Base-by-base conservation (phyloP, 2,888 invertebrate species). In the Drosophila nr. fundita region DNA sequence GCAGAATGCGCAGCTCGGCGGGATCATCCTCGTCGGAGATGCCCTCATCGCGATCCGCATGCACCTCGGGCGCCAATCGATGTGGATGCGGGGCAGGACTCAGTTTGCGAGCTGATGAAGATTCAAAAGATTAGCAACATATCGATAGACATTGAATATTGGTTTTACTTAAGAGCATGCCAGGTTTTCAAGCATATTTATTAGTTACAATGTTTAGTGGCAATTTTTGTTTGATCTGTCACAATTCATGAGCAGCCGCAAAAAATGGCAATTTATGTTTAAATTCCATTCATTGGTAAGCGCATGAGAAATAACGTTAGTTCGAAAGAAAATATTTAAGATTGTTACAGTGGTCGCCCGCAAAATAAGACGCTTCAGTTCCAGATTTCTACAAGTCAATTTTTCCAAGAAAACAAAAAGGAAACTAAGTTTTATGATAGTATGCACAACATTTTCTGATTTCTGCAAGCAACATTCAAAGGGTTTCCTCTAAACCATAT, bases 21-120 rank as follows among this genome's bases (percentile, higher is more conserved):
- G 96, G 95, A 93, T 97, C 97, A 84, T 97, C 97, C 89, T 96
- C 95, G 88, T 96, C 96, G 11, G 96, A 95, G 76, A 95, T 95
- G 61, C 96, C 95, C 90, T 96, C 96, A 90, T 96, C 95, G 90
- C 96, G 96, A 88, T 96, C 96, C 76, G 95, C 94, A 53, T 95
- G 94, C 86, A 96, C 95, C 82, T 95, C 95, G 24, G 95, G 94
- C 66, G 96, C 94, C 91, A 95, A 94, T 78, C 95, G 95, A 83
- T 95, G 94, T 42, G 95, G 95, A 83, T 95, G 94, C 54, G 95
- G 95, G 60, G 95, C 95, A 58, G 96, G 96, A 83, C 96, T 96
- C 66, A 95, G 92, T 90, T 96, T 96, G 68, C 96, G 95, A 93
- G 95, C 96, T 96, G 45, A 11, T 30, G 2, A 42, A 21, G 15